Base-by-base conservation (phyloP, 1,140 invertebrate genomes). In the Hycleus cichorii region DNA sequence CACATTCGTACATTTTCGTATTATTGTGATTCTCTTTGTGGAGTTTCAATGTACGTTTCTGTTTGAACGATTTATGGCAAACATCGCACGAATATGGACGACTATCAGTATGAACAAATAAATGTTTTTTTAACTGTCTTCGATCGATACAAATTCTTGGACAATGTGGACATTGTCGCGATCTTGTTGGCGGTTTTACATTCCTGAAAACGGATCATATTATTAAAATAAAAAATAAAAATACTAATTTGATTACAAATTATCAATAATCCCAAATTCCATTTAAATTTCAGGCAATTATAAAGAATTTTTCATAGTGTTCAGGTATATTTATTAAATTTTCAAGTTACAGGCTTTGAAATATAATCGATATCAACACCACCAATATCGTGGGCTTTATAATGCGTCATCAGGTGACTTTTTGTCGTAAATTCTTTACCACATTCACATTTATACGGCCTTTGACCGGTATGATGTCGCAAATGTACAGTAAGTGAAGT, bases 61-160 rank as follows among this genome's bases (percentile, higher is more conserved):
- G 32, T 44, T 64, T 78, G 65, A 83, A 84, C 0, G 78, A 78
- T 66, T 87, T 82, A 6, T 77, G 72, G 69, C 88, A 90, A 43
- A 80, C 77, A 43, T 75, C 74, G 68, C 87, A 90, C 59, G 79
- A 78, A 70, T 87, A 89, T 0, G 87, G 88, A 57, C 85, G 79
- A 65, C 87, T 83, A 3, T 88, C 88, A 42, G 84, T 88, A 73
- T 90, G 87, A 65, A 85, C 76, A 63, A 86, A 75, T 57, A 88
- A 83, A 73, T 90, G 88, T 12, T 87, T 87, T 52, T 32, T 87
- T 81, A 11, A 42, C 9, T 42, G 9, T 10, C 11, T 3, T 10
- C 11, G 40, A 42, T 32, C 32, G 7, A 5, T 32, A 32, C 32
- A 32, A 7, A 32, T 32, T 7, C 7, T 32, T 7, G 32, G 32